These are phyloP conservation scores for Dendrolimus kikuchii DNA, from an alignment of 1,140 invertebrate genomes.

Conservation along the genomic window DNA sequence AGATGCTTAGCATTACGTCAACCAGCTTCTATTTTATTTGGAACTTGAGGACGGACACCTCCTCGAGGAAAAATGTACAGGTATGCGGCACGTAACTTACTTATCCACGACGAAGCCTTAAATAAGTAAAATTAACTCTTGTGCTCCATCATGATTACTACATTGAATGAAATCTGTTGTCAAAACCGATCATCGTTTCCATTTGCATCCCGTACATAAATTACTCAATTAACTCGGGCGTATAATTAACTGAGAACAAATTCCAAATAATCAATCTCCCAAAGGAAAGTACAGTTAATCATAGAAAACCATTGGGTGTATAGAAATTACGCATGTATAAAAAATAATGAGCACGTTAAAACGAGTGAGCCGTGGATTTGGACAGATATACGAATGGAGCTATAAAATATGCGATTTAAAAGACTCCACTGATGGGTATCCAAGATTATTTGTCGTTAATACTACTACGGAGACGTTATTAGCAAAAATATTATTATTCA, in stretches of 20 bases:
- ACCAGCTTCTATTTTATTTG: too few species aligned
- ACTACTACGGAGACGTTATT: too few species aligned
- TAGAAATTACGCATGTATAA: slow-evolving; percentile 35
- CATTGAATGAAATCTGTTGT: too few species aligned
- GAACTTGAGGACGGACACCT: too few species aligned
- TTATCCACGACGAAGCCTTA: too few species aligned
- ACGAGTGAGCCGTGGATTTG: slow-evolving; percentile 41
- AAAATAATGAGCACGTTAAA: slow-evolving; percentile 60
- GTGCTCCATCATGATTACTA: too few species aligned
- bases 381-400: slow-evolving; percentile 19
- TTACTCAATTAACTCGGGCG: slow-evolving; percentile 53
- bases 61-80: too few species aligned
- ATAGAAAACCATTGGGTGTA: slow-evolving; percentile 25
- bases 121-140: too few species aligned
- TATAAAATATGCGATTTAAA: slow-evolving; percentile 20
- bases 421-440: neutral
- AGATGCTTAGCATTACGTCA: too few species aligned
- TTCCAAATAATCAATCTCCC: slow-evolving; percentile 58
- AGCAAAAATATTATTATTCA: too few species aligned
- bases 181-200: too few species aligned
- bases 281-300: slow-evolving; percentile 57
- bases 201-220: slow-evolving; percentile 22
- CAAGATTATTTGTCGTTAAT: neutral
- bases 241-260: slow-evolving; percentile 53
- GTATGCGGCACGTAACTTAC: too few species aligned